Evolutionary conservation across 2,113 vertebrate species (phyloP).

Genomic region (Python bivittatus): DNA sequence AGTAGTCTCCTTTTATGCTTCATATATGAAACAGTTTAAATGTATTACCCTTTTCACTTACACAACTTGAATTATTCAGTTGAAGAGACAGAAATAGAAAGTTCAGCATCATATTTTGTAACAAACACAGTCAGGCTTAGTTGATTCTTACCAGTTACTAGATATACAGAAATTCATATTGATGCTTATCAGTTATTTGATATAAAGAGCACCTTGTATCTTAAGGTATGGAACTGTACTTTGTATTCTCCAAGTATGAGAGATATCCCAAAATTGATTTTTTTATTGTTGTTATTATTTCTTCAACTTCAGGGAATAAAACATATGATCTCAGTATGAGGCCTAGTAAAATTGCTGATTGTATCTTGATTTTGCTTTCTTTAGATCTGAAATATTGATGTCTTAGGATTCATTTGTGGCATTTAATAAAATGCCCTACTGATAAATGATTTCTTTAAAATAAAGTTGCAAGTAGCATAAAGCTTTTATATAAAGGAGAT

Average conservation of each 20-base stretch:
- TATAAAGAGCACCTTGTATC: background rate
- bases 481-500: background rate
- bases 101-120: background rate
- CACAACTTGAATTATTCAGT: background rate
- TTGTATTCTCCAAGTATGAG: background rate
- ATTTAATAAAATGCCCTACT: background rate
- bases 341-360: background rate
- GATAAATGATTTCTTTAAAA: background rate
- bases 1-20: background rate
- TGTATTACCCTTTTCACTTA: background rate
- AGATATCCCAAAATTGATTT: background rate
- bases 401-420: background rate
- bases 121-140: background rate
- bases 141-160: background rate
- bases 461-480: background rate
- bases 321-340: background rate
- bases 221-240: background rate
- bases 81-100: background rate
- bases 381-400: background rate
- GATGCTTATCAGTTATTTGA: background rate
- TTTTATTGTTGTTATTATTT: background rate
- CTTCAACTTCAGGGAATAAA: background rate
- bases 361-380: background rate
- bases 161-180: background rate
- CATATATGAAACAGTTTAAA: background rate